Evolutionary conservation across 2,888 invertebrate genomes (phyloP).

Genomic region (Diaprepes abbreviatus): DNA sequence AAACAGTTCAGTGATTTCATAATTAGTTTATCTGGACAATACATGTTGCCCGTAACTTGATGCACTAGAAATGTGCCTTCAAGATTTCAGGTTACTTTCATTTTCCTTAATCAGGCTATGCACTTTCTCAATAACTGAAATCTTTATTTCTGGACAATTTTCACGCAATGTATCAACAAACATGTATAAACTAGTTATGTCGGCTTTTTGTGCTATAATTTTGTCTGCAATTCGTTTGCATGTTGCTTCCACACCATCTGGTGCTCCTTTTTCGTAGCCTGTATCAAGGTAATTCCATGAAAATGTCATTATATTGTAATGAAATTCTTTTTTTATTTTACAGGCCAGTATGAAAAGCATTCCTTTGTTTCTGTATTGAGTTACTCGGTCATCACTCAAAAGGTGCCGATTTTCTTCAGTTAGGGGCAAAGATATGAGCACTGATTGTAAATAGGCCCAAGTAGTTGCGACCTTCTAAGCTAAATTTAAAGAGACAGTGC

Average conservation of each 20-base stretch:
- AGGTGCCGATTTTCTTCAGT: slow-evolving; percentile 57
- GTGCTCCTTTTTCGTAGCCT: slow-evolving; percentile 60
- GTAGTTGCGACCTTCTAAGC: not conserved
- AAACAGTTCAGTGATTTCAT: not conserved
- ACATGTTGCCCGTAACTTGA: not conserved
- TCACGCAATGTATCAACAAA: not conserved
- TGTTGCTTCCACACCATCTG: slow-evolving; percentile 60
- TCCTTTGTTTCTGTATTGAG: slow-evolving; percentile 53
- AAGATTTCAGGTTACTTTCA: not conserved
- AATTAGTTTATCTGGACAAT: not conserved
- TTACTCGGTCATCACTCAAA: slow-evolving; percentile 60
- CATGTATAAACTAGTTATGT: not conserved
- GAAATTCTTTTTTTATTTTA: slow-evolving; percentile 52
- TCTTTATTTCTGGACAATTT: not conserved
- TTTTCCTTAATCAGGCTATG: not conserved
- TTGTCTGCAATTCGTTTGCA: slow-evolving; percentile 61
- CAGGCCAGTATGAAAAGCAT: slow-evolving; percentile 49
- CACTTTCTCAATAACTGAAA: not conserved
- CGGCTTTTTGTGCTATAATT: slow-evolving; percentile 55
- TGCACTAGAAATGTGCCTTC: not conserved
- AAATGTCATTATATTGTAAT: slow-evolving; percentile 52
- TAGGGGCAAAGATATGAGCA: slow-evolving; percentile 51
- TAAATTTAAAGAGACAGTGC: not conserved
- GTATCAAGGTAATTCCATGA: slow-evolving; percentile 58
- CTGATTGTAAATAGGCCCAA: slow-evolving; percentile 44